Percentiles rank a stretch among this genome's conserved stretches.
Conservation (phyloP, 2,888 invertebrate genomes). For the Zygogramma bicolorata region DNA sequence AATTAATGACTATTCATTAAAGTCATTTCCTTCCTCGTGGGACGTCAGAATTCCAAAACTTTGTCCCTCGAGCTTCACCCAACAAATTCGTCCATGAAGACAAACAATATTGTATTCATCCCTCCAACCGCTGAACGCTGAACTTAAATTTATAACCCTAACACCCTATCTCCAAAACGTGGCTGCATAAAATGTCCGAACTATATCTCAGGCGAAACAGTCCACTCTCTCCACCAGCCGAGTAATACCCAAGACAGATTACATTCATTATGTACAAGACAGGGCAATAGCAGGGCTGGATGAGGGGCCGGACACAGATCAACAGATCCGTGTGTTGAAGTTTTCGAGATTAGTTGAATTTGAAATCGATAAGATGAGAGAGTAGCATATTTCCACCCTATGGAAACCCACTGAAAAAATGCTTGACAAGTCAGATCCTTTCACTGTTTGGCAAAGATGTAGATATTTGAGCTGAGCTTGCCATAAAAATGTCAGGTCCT, state of each 20-base stretch:
- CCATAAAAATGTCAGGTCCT: too few relatives aligned
- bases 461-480: too few relatives aligned
- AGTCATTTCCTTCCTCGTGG: neutral
- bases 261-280: slow-evolving; percentile 23
- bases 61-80: neutral
- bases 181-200: slow-evolving; percentile 22
- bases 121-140: slow-evolving; percentile 1
- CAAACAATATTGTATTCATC: neutral
- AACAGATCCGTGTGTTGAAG: slow-evolving; percentile 1
- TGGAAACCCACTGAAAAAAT: too few relatives aligned
- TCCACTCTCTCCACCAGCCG: slow-evolving; percentile 4
- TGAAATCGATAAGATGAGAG: neutral
- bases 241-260: slow-evolving; percentile 20
- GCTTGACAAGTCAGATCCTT: too few relatives aligned
- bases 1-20: neutral
- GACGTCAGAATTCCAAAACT: neutral
- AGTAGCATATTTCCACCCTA: too few relatives aligned
- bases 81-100: neutral
- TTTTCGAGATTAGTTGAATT: neutral
- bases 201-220: slow-evolving; percentile 16
- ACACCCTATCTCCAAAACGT: slow-evolving; percentile 5
- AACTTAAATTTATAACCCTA: slow-evolving; percentile 12
- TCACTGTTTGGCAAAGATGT: too few relatives aligned
- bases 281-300: neutral
- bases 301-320: slow-evolving; percentile 16